Percentiles rank a stretch among this genome's conserved stretches.
Evolutionary conservation across 2,113 vertebrate species (phyloP).

Genomic region (Poeciliopsis retropinna): DNA sequence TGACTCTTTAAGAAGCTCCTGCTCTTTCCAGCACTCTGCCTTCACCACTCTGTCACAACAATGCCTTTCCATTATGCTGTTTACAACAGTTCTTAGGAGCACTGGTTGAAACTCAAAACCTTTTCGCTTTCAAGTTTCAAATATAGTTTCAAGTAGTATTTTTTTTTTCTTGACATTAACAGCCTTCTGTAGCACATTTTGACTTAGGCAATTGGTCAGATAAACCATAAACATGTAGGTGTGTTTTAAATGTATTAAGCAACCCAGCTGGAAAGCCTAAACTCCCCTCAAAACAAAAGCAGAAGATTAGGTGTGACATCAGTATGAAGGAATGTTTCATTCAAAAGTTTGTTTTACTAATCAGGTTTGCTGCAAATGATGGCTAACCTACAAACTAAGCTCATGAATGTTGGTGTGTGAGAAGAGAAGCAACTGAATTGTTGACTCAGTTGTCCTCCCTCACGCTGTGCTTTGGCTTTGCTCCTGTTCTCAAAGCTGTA

Average conservation of each 20-base stretch:
- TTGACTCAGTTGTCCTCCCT: conserved; percentile 59
- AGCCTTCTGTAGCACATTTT: background rate
- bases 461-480: conserved; percentile 65
- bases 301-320: background rate
- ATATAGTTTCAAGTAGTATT: background rate
- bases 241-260: background rate
- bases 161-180: background rate
- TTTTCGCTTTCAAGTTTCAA: too few relatives aligned
- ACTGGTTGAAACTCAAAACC: too few relatives aligned
- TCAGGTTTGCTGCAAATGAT: background rate
- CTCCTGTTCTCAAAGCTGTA: conserved; percentile 41
- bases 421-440: conserved; percentile 43
- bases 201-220: background rate
- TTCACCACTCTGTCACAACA: too few relatives aligned
- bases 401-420: conserved; percentile 11
- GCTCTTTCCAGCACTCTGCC: too few relatives aligned
- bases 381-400: background rate
- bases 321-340: conserved; percentile 10
- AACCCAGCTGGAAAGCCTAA: background rate
- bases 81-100: too few relatives aligned
- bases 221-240: background rate
- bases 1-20: too few relatives aligned
- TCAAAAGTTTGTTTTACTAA: conserved; percentile 4
- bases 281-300: background rate
- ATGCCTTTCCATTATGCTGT: too few relatives aligned